Conservation (phyloP, 2,888 invertebrate genomes). For the Ellobium chinense region DNA sequence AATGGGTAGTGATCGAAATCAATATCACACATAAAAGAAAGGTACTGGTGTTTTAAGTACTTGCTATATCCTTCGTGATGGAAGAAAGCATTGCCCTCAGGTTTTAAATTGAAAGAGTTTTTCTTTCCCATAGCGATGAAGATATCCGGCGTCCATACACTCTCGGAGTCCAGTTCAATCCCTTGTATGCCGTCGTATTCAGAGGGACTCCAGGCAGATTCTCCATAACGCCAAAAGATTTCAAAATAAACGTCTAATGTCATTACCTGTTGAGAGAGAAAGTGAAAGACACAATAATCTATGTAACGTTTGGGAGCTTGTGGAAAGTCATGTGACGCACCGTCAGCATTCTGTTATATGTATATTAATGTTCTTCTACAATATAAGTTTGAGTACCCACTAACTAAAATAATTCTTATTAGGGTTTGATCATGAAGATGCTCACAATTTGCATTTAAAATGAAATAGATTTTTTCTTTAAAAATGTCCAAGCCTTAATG, state of each 20-base stretch:
- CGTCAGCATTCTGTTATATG: too few relatives aligned
- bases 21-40: slow-evolving; percentile 15
- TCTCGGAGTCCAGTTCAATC: not conserved
- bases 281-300: too few relatives aligned
- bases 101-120: not conserved
- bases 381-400: too few relatives aligned
- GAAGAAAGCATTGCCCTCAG: not conserved
- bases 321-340: too few relatives aligned
- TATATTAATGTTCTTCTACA: too few relatives aligned
- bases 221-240: not conserved
- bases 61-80: not conserved
- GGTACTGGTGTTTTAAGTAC: not conserved
- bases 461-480: too few relatives aligned
- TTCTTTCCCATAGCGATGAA: not conserved
- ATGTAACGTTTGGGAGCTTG: too few relatives aligned
- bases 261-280: too few relatives aligned
- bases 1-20: slow-evolving; percentile 10
- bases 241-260: not conserved
- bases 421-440: too few relatives aligned
- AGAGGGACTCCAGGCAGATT: not conserved
- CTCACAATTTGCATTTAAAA: too few relatives aligned
- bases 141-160: not conserved
- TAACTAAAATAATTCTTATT: too few relatives aligned
- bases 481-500: too few relatives aligned
- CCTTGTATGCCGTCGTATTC: not conserved